Conservation (phyloP, 2,113 vertebrate genomes). For the Dipodomys spectabilis region DNA sequence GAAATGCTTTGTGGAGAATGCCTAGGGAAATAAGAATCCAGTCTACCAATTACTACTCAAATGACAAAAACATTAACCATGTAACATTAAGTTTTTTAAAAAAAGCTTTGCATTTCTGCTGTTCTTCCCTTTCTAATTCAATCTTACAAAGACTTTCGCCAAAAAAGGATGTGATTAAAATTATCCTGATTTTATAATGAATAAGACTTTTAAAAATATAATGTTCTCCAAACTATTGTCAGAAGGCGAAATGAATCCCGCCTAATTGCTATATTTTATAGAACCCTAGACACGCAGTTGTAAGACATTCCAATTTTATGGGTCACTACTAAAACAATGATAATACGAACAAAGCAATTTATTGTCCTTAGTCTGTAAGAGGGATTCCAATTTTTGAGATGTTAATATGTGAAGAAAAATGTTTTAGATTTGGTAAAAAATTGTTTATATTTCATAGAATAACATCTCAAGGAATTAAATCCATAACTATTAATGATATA, state of each 20-base stretch:
- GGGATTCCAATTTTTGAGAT: not conserved
- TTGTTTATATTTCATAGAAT: not conserved
- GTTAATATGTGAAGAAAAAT: not conserved
- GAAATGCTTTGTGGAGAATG: not conserved
- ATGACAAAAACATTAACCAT: not conserved
- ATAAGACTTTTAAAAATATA: not conserved
- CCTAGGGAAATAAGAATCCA: not conserved
- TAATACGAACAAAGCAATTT: not conserved
- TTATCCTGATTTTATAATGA: not conserved
- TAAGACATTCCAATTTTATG: not conserved
- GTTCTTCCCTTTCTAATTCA: slow-evolving; percentile 5
- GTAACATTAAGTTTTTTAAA: not conserved
- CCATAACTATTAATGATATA: not conserved
- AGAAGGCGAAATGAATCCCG: not conserved
- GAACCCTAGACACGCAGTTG: not conserved
- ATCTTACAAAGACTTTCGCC: not conserved
- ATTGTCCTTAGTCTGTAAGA: not conserved
- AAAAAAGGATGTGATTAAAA: not conserved
- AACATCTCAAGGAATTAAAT: slow-evolving; percentile 13
- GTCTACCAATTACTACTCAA: not conserved
- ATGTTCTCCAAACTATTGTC: not conserved
- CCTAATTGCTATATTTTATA: not conserved
- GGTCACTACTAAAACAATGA: not conserved
- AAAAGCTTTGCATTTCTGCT: not conserved
- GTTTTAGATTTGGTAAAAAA: slow-evolving; percentile 7